Evolutionary conservation across 2,888 invertebrate species (phyloP), one percentile per base, ranked within the genome.

Genomic region (Drosophila quinaria): DNA sequence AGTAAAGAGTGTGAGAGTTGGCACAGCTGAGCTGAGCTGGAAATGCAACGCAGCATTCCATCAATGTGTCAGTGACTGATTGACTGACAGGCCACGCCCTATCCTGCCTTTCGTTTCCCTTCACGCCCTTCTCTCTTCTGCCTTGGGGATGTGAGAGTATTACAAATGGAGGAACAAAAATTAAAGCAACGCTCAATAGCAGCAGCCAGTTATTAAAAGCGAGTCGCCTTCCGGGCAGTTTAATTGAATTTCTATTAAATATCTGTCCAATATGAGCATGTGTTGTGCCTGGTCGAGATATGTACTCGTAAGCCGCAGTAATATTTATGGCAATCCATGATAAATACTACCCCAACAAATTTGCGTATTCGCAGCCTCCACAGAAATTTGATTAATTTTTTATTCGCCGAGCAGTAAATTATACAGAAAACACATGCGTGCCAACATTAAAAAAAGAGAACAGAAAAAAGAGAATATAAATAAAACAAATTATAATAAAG

Each of bases 261-360:
- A 39, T 41, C 19, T 47, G 22, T 13, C 15, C 17, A 44, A 15
- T 0, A 2, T 11, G 22, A 1, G 33, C 25, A 35, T 11, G 42
- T 46, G 65, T 42, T 51, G 55, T 44, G 46, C 35, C 49, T 17
- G 60, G 63, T 47, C 59, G 47, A 61, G 74, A 79, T 74, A 35
- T 25, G 25, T 5, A 25, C 35, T 35, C 35, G 35, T 13, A 70
- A 78, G 25, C 75, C 69, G 47, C 65, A 56, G 50, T 67, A 65
- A 80, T 88, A 86, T 86, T 86, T 85, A 81, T 86, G 71, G 77
- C 86, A 81, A 75, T 73, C 68, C 54, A 71, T 60, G 75, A 87
- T 78, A 84, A 87, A 85, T 69, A 59, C 54, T 52, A 11, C 39
- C 52, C 52, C 15, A 52, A 31, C 55, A 55, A 55, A 25, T 65